These are phyloP conservation scores for Anoplius nigerrimus DNA, from an alignment of 2,888 invertebrate genomes.

Conservation along the genomic window DNA sequence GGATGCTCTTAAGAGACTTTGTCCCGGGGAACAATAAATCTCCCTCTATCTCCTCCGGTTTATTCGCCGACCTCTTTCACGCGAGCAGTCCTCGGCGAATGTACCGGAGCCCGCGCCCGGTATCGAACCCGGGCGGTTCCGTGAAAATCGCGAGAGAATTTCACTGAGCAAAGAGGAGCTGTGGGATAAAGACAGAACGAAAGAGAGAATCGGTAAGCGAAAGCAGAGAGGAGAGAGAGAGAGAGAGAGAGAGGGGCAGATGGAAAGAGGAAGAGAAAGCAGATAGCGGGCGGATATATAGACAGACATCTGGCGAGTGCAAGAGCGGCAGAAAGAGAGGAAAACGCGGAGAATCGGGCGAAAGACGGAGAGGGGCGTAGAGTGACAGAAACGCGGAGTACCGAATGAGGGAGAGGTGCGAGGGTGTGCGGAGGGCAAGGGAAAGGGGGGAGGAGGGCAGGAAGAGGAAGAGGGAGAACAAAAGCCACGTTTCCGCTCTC, in stretches of 20 bases:
- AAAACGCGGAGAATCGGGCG: neutral
- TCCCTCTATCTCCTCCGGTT: constrained; percentile 47
- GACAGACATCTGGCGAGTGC: neutral
- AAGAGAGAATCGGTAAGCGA: constrained; percentile 26
- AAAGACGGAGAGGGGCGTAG: constrained; percentile 18
- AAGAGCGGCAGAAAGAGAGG: neutral
- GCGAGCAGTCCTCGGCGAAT: constrained; percentile 41
- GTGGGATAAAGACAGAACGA: constrained; percentile 22
- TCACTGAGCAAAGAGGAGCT: constrained; percentile 24
- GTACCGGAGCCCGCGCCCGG: constrained; percentile 26
- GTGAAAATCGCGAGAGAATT: constrained; percentile 52
- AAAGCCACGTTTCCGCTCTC: constrained; percentile 56
- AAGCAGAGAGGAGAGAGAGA: constrained; percentile 8
- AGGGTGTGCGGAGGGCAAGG: neutral
- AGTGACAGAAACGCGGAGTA: constrained; percentile 2
- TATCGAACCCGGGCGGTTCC: constrained; percentile 44
- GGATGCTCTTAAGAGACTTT: constrained; percentile 48
- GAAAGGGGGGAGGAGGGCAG: constrained; percentile 16
- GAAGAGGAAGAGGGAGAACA: constrained; percentile 42
- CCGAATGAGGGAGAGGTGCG: constrained; percentile 2
- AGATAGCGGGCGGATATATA: constrained; percentile 1
- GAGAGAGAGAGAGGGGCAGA: constrained; percentile 18
- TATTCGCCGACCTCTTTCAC: constrained; percentile 55
- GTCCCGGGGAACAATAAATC: constrained; percentile 47
- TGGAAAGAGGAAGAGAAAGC: constrained; percentile 5